Evolutionary conservation across 2,888 invertebrate genomes (phyloP).

Genomic region (Orthosia cruda): DNA sequence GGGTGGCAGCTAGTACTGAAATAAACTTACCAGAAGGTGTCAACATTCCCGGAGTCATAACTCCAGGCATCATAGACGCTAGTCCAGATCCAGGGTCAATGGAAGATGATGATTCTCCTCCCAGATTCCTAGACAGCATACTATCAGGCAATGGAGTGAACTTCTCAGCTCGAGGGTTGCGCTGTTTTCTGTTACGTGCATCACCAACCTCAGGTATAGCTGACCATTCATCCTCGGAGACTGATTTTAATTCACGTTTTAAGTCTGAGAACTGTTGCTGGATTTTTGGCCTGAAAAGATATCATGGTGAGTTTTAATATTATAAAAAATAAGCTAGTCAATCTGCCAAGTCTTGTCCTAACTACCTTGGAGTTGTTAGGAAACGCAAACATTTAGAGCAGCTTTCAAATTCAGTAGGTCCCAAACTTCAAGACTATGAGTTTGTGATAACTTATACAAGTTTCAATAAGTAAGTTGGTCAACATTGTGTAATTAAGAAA

Average conservation of each 20-base stretch:
- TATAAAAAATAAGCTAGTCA: too few relatives aligned
- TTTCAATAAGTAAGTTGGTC: too few relatives aligned
- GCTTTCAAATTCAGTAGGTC: too few relatives aligned
- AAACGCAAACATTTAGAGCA: too few relatives aligned
- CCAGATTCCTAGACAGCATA: slow-evolving; percentile 96
- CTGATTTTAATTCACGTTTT: slow-evolving; percentile 96
- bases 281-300: slow-evolving; percentile 96
- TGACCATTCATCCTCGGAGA: slow-evolving; percentile 98
- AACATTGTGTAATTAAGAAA: too few relatives aligned
- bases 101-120: slow-evolving; percentile 95
- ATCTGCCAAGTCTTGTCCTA: too few relatives aligned
- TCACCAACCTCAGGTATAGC: slow-evolving; percentile 99
- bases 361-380: too few relatives aligned
- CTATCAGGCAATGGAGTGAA: slow-evolving; percentile 99
- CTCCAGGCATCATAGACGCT: slow-evolving; percentile 97
- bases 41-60: slow-evolving; percentile 96
- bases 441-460: too few relatives aligned
- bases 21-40: slow-evolving; percentile 94
- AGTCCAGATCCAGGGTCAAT: slow-evolving; percentile 97
- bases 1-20: neutral
- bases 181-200: slow-evolving; percentile 98
- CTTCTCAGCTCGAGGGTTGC: slow-evolving; percentile 98
- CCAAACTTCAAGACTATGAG: too few relatives aligned
- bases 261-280: slow-evolving; percentile 99
- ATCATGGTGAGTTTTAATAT: too few relatives aligned